These are phyloP conservation scores for Rhea pennata DNA, from an alignment of 2,113 vertebrate species.

Conservation along the genomic window DNA sequence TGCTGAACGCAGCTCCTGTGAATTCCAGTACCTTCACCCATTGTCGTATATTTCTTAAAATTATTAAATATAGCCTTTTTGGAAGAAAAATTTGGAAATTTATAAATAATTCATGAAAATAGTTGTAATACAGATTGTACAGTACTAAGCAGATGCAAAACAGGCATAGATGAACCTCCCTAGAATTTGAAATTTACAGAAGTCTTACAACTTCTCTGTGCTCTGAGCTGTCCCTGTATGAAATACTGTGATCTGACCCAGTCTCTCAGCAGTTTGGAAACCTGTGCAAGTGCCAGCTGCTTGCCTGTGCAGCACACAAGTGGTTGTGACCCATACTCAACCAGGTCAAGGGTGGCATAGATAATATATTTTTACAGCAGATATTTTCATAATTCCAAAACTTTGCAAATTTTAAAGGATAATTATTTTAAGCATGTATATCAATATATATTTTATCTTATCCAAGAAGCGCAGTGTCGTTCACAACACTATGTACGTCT, in stretches of 20 bases:
- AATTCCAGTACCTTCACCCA: background rate
- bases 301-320: fast-evolving
- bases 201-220: background rate
- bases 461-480: background rate
- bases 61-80: background rate
- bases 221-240: background rate
- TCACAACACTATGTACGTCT: background rate
- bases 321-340: fast-evolving
- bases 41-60: background rate
- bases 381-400: background rate
- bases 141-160: background rate
- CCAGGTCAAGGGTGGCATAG: background rate
- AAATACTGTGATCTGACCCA: background rate
- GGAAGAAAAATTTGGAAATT: background rate
- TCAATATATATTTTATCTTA: background rate
- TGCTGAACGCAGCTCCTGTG: background rate
- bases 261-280: background rate
- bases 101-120: background rate
- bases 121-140: background rate
- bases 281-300: fast-evolving
- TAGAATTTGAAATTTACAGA: background rate
- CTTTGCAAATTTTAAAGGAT: background rate
- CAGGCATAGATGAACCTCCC: background rate
- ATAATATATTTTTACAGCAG: background rate
- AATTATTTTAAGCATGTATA: background rate